Evolutionary conservation across 2,113 vertebrate genomes (phyloP), one percentile per base, ranked within the genome.

Genomic region (Bothrops jararaca): DNA sequence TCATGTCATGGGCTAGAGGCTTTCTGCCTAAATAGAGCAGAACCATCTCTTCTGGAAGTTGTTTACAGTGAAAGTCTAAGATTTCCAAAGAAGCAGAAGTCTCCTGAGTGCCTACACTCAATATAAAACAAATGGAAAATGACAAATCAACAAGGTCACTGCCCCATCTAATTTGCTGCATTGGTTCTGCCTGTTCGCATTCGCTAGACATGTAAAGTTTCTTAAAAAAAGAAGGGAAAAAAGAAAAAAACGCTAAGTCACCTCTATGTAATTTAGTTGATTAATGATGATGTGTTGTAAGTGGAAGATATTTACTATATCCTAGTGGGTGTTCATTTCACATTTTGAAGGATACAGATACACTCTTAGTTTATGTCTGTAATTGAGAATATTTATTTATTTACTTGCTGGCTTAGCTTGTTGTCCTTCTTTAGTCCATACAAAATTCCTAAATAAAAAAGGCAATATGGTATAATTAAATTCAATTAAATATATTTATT

Each of bases 101-200:
- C 57, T 94, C 22, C 0, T 24, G 29, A 85, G 39, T 57, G 93
- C 89, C 10, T 54, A 50, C 48, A 54, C 85, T 86, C 39, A 57
- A 74, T 50, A 92, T 29, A 5, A 96, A 95, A 89, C 50, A 93
- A 56, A 86, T 22, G 69, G 11, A 90, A 93, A 96, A 92, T 18
- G 91, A 8, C 95, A 94, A 95, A 1, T 2, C 3, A 45, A 93
- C 89, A 52, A 93, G 64, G 90, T 93, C 92, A 94, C 42, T 87
- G 45, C 86, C 88, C 22, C 88, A 88, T 91, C 20, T 93, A 85
- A 94, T 94, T 80, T 91, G 29, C 89, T 1, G 0, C 45, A 92
- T 88, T 0, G 3, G 92, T 90, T 88, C 87, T 58, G 85, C 93
- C 57, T 90, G 53, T 92, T 91, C 85, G 22, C 24, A 57, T 91